Base-by-base conservation (phyloP, 2,888 invertebrate species). In the Lepidocyrtoides sp. region DNA sequence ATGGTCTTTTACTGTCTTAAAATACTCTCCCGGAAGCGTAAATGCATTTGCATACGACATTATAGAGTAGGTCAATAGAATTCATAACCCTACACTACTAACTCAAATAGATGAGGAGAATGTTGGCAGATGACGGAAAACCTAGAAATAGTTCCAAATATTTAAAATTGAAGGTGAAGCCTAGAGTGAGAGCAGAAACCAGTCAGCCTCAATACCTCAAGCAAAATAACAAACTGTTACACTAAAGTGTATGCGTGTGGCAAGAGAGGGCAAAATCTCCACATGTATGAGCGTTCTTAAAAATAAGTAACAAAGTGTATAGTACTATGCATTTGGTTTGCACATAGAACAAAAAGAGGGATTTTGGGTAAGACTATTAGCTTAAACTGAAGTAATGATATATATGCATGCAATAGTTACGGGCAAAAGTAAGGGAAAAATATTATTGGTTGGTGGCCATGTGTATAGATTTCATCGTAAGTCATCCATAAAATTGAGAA, bases 401-500 rank as follows among this genome's bases (percentile, higher is more conserved):
- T 36, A 7, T 20, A 12, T 32, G 10, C 14, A 12, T 32, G 10
- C 29, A 66, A 2, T 29, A 29, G 14, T 66, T 29, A 32, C n/a
- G 29, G 7, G 36, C 36, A 36, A 36, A 36, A n/a, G n/a, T n/a
- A n/a, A n/a, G n/a, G n/a, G n/a, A n/a, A n/a, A 36, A 36, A 41
- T 23, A 17, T 72, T 75, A 26, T 14, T 44, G 20, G 75, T n/a
- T 75, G 48, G 26, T 44, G 20, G 75, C 26, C 44, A 29, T 63
- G 14, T 63, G 36, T 57, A 57, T 32, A 8, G 23, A 75, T 79
- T 17, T 36, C 20, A 57, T 79, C 36, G 54, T 20, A 79, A 88
- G 77, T 88, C 88, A 88, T 81, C 66, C 88, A 41, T 66, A 88
- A 88, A 88, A 88, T 88, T 23, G 79, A 79, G 81, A 81, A 81